Evolutionary conservation across 1,140 invertebrate genomes (phyloP), one percentile per base, ranked within the genome.

Genomic region (Anoplophora glabripennis): DNA sequence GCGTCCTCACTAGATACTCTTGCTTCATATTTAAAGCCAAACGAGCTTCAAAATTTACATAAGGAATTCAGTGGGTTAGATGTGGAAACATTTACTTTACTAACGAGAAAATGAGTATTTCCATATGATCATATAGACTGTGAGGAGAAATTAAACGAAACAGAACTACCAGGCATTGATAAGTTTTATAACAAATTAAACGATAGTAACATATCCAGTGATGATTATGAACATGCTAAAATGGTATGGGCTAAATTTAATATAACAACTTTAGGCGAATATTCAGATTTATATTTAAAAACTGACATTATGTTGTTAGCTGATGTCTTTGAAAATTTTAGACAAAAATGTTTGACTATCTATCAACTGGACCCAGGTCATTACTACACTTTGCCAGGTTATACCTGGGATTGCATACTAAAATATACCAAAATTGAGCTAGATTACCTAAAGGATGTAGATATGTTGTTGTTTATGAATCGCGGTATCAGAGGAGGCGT

Each of bases 221-320:
- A 74, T 66, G 54, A 56, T 38, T 47, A 78, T 75, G 5, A 42
- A 66, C 57, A 64, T 77, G 41, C 56, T 75, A 9, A 54, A 28
- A 18, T 41, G 10, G 77, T 79, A 9, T 82, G 81, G 63, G 79
- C 80, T 68, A 60, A 66, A 44, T 78, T 62, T 41, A n/a, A n/a
- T n/a, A n/a, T n/a, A 28, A 45, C 69, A 64, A 73, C 48, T 44
- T 35, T 80, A 11, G 59, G 70, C 7, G 70, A 80, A 35, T 79
- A 78, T 68, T 70, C 72, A 34, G 69, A 77, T 57, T 49, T 80
- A 11, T 79, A 78, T 61, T 44, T 76, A 10, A 76, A 73, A 63
- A 68, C 68, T 9, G 76, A 80, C 66, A 73, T n/a, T n/a, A n/a
- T 79, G 2, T 44, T 79, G 1, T 62, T 79, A 12, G 58, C 67